Evolutionary conservation across 2,888 invertebrate species (phyloP).

Genomic region (Spodoptera exigua): DNA sequence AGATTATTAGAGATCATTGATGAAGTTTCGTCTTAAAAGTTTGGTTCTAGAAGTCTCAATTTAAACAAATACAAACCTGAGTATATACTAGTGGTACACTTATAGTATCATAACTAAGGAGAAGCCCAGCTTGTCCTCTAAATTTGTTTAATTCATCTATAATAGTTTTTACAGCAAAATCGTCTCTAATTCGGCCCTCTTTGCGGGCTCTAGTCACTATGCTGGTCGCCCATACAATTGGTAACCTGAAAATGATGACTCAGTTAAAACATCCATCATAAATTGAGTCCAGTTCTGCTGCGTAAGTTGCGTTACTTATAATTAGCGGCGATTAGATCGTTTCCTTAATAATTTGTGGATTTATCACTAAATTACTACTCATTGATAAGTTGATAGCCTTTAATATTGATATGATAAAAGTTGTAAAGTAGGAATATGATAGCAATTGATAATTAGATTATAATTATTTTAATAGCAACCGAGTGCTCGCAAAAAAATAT

Average conservation of each 20-base stretch:
- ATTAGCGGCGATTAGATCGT: slow-evolving; percentile 18
- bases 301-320: not conserved
- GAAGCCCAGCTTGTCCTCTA: slow-evolving; percentile 93
- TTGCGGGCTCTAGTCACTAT: slow-evolving; percentile 96
- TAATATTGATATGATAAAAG: too few relatives aligned
- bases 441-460: slow-evolving; percentile 13
- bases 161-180: slow-evolving; percentile 97
- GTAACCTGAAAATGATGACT: slow-evolving; percentile 87
- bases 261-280: not conserved
- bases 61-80: slow-evolving; percentile 85
- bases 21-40: too few relatives aligned
- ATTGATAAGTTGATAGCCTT: slow-evolving; percentile 14
- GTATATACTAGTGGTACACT: slow-evolving; percentile 95
- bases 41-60: not conserved
- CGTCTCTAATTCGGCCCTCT: slow-evolving; percentile 96
- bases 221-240: slow-evolving; percentile 97
- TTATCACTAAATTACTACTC: slow-evolving; percentile 33
- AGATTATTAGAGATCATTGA: not conserved
- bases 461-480: too few relatives aligned
- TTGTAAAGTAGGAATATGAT: not conserved
- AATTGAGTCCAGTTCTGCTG: not conserved
- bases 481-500: too few relatives aligned
- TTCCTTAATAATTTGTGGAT: slow-evolving; percentile 37
- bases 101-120: slow-evolving; percentile 94
- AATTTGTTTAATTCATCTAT: slow-evolving; percentile 96